Conservation (phyloP, 1,140 invertebrate genomes). For the Drosophila ambigua region DNA sequence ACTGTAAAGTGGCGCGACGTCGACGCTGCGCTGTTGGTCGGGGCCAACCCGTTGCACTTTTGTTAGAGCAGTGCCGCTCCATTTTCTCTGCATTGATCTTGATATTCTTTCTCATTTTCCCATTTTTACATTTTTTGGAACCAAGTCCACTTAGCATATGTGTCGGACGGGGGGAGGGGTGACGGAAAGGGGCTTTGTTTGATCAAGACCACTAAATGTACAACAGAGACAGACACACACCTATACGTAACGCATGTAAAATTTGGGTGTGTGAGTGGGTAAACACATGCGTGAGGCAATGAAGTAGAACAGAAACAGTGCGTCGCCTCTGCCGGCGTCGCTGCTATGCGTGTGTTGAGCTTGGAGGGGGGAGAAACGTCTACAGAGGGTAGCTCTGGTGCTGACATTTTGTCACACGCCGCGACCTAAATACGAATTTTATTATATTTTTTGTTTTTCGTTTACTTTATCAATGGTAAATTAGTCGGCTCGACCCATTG, state of each 20-base stretch:
- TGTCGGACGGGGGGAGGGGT: too few relatives aligned
- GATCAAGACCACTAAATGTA: conserved; percentile 39
- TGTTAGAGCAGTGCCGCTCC: conserved; percentile 5
- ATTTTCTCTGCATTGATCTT: conserved; percentile 22
- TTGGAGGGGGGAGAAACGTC: conserved; percentile 3
- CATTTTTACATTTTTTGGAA: conserved; percentile 20
- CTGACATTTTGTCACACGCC: conserved; percentile 61
- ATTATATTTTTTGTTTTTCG: conserved; percentile 50
- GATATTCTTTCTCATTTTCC: conserved; percentile 3
- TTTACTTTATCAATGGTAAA: conserved; percentile 67
- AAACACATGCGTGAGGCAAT: conserved; percentile 41
- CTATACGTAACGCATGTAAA: conserved; percentile 10
- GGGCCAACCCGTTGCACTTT: neutral
- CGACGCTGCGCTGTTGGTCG: neutral
- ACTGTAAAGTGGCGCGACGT: conserved; percentile 8
- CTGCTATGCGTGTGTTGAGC: conserved; percentile 14
- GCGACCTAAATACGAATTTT: conserved; percentile 66
- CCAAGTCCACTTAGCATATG: conserved; percentile 20
- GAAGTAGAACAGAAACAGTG: conserved; percentile 66
- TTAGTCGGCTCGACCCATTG: conserved; percentile 7
- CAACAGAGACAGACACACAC: conserved; percentile 12
- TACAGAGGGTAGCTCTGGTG: conserved; percentile 21
- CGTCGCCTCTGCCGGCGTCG: conserved; percentile 22
- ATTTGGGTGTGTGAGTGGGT: conserved; percentile 33
- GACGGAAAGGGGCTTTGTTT: conserved; percentile 36